These are phyloP conservation scores for Piprites chloris DNA, from an alignment of 2,113 vertebrate species.

Conservation along the genomic window DNA sequence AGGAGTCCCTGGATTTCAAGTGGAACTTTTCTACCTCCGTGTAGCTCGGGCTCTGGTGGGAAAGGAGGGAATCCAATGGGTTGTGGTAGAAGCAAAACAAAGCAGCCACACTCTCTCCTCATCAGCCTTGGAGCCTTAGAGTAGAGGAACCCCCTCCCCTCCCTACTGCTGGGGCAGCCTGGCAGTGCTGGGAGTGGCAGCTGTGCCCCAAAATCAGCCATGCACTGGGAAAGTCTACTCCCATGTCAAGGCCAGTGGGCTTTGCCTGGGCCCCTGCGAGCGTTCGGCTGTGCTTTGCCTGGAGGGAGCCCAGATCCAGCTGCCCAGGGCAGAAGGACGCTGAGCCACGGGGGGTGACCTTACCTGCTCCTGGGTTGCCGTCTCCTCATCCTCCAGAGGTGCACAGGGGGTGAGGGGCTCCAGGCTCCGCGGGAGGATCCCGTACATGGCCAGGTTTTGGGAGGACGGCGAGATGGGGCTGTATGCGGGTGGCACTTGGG, in stretches of 20 bases:
- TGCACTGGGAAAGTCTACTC: neutral
- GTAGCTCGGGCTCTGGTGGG: constrained; percentile 74
- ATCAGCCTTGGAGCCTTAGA: neutral
- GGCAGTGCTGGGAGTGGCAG: neutral
- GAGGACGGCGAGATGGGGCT: constrained; percentile 79
- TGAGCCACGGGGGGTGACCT: neutral
- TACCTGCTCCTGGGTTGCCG: constrained; percentile 72
- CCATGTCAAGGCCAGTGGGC: neutral
- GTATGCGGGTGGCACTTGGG: constrained; percentile 83
- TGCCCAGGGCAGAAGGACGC: neutral
- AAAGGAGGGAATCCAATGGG: neutral
- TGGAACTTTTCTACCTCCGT: constrained; percentile 71
- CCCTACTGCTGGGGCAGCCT: neutral
- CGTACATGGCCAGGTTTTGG: constrained; percentile 73
- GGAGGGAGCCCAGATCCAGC: accelerated
- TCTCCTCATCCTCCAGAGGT: constrained; percentile 47
- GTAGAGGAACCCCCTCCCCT: neutral
- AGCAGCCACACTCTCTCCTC: neutral
- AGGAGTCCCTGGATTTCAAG: constrained; percentile 75
- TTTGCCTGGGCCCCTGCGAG: neutral
- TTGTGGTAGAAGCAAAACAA: neutral
- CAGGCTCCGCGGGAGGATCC: constrained; percentile 63
- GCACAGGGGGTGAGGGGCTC: constrained; percentile 39
- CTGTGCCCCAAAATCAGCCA: neutral
- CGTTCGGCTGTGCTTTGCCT: neutral